Base-by-base conservation (phyloP, 1,140 invertebrate genomes). In the Sarcophaga peregrina region DNA sequence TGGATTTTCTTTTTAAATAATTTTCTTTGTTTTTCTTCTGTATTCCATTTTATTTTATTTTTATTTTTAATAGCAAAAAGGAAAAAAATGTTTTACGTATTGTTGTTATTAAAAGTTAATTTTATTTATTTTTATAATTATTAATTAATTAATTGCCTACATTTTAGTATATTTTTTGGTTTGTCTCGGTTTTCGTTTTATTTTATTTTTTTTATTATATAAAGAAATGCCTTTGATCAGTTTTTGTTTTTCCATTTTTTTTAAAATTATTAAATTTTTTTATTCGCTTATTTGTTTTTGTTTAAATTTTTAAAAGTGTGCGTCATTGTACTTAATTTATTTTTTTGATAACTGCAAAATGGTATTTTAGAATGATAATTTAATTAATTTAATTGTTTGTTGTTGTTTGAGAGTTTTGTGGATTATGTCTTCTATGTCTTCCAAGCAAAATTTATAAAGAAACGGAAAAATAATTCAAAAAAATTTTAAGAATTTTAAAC, bases 221-320 rank as follows among this genome's bases (percentile, higher is more conserved):
- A 76, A 84, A 62, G 68, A 84, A 85, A 81, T 84, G 72, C 73
- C 45, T 85, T 75, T 82, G 82, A 80, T 81, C 47, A 83, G 78
- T 83, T 72, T 78, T 68, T 68, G 4, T 54, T 37, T 74, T 80
- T n/a, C 50, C 3, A 25, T 78, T 78, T 17, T n/a, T 78, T 48
- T 78, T 52, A 78, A 17, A 72, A 1, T 25, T 72, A 20, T 82
- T 20, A 25, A 37, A 37, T 37, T 37, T 37, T 68, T 68, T 68
- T 17, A 68, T 25, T 20, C 52, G 25, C 25, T 37, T n/a, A n/a
- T n/a, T n/a, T n/a, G n/a, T n/a, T 37, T 37, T 37, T 37, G 25
- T 37, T 37, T 37, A 37, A n/a, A 37, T 74, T 68, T 82, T 62
- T 50, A 73, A 58, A 76, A 76, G 74, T 76, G 74, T 76, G 74